Evolutionary conservation across 2,888 invertebrate genomes (phyloP), one percentile per base, ranked within the genome.

Genomic region (Apoda limacodes): DNA sequence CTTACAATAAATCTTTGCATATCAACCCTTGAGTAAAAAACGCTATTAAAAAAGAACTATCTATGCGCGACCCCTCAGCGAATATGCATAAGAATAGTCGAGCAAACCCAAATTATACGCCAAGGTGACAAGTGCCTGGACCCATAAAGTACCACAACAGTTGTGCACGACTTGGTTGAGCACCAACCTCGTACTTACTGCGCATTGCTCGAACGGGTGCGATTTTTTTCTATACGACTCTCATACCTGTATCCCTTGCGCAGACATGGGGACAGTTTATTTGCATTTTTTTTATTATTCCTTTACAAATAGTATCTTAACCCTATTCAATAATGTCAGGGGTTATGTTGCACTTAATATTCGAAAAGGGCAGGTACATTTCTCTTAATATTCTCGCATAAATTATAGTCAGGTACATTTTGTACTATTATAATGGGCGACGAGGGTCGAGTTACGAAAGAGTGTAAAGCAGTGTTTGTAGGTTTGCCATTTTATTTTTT

Each of bases 371-470:
- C 82, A 82, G 82, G 82, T 82, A 81, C 81, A 76, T 80, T 78
- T 74, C 72, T 72, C 70, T 71, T 74, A 80, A 80, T 76, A 78
- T 72, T 80, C 71, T 76, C 74, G 82, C 78, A 82, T 82, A 82
- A 82, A 82, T 82, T 82, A 82, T 67, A 80, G 74, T 78, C 82
- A 82, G 82, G 82, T 82, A 82, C 78, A 80, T 74, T 76, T 71
- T 65, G 60, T 55, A 60, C 57, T 71, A 75, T 80, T 80, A 75
- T 80, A 67, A 62, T 61, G 52, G 60, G 62, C 65, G 48, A 44
- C 48, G 46, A 57, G 62, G 64, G 52, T 48, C 39, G 39, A 34
- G 29, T 46, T 31, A 43, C 50, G 19, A 56, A 75, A 69, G 32
- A 60, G 41, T 40, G 43, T 52, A 70, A 52, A 36, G 47, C 39